Base-by-base conservation (phyloP, 30 jellyfish, hydroid and myxozoan genomes). In the Haliclystus octoradiatus region DNA sequence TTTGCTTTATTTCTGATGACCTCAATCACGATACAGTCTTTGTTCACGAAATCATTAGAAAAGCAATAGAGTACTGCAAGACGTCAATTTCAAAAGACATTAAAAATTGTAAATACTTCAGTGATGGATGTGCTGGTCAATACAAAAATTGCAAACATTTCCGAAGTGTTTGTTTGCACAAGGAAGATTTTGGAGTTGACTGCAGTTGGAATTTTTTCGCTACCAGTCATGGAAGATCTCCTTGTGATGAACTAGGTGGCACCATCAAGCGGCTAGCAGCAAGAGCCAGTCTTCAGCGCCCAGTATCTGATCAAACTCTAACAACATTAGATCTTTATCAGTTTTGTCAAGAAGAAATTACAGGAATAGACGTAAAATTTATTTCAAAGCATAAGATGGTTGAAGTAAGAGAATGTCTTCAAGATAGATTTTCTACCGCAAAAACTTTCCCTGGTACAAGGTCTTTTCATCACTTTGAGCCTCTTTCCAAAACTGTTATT, bases 111-210 rank as follows among this genome's bases (percentile, higher is more conserved):
- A 19, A 50, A 7, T 77, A 70, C 78, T 84, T 84, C 71, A 65
- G 93, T 1, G 95, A 84, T 61, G 95, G 82, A 28, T 77, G 93
- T 70, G 81, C 91, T 49, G 85, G 87, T 62, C 95, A 78, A 78
- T 84, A 84, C 66, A 84, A 84, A 49, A 84, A 72, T 52, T 72
- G 88, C 70, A 84, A 50, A 60, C 47, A 83, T 32, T 52, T 83
- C 15, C 25, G 31, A 22, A 83, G 77, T 52, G 65, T 84, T n/a
- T 77, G 95, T 63, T 73, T 22, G 32, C 93, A 69, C 49, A 30
- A 33, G 4, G 61, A 28, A 1, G 92, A 82, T 76, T 75, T 82
- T 66, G 68, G 63, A 26, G 34, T 52, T 27, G 80, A 50, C 2
- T 92, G 94, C 65, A 53, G 57, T 24, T 69, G 93, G 95, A 31